A percentile compares a stretch with the other conserved stretches of the same genome.
These are phyloP conservation scores for Drosophila miranda DNA, from an alignment of 1,140 invertebrate genomes.

Conservation along the genomic window DNA sequence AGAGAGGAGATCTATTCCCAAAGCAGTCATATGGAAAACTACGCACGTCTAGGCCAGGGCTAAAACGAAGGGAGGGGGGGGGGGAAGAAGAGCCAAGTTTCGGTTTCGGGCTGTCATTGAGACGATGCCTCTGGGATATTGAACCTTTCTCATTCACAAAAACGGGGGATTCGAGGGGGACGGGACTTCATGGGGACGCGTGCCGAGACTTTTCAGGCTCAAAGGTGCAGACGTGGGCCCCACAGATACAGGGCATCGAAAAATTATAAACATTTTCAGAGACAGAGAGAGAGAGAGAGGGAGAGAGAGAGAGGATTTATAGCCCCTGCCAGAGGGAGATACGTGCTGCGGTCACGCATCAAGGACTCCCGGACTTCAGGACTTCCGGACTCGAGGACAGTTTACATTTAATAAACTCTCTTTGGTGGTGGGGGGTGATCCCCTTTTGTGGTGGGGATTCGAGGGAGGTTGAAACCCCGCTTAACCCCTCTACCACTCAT, in stretches of 20 bases:
- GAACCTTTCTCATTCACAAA: slow-evolving; percentile 49
- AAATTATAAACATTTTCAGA: slow-evolving; percentile 75
- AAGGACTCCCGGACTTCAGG: slow-evolving; percentile 11
- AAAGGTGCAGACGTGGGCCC: slow-evolving; percentile 69
- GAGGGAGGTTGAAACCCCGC: too few species aligned
- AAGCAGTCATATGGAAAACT: slow-evolving; percentile 72
- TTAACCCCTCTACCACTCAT: too few species aligned
- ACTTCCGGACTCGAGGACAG: slow-evolving; percentile 16
- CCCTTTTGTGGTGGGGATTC: too few species aligned
- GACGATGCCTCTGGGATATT: slow-evolving; percentile 70
- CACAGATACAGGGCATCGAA: slow-evolving; percentile 28
- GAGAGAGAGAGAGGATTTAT: slow-evolving; percentile 63
- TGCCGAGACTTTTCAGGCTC: slow-evolving; percentile 56
- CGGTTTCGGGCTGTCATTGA: slow-evolving; percentile 58
- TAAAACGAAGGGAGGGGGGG: slow-evolving; percentile 8
- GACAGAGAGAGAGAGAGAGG: slow-evolving; percentile 28
- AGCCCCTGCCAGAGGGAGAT: slow-evolving; percentile 31
- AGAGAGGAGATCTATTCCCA: slow-evolving; percentile 29
- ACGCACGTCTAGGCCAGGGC: slow-evolving; percentile 61
- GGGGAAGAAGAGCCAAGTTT: slow-evolving; percentile 15
- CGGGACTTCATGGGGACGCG: slow-evolving; percentile 33
- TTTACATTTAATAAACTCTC: slow-evolving; percentile 61
- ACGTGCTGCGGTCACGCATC: slow-evolving; percentile 76
- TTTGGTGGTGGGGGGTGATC: too few species aligned
- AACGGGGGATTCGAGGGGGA: too few species aligned